Evolutionary conservation across 2,888 invertebrate species (phyloP), one percentile per base, ranked within the genome.

Genomic region (Phyllotreta cruciferae): DNA sequence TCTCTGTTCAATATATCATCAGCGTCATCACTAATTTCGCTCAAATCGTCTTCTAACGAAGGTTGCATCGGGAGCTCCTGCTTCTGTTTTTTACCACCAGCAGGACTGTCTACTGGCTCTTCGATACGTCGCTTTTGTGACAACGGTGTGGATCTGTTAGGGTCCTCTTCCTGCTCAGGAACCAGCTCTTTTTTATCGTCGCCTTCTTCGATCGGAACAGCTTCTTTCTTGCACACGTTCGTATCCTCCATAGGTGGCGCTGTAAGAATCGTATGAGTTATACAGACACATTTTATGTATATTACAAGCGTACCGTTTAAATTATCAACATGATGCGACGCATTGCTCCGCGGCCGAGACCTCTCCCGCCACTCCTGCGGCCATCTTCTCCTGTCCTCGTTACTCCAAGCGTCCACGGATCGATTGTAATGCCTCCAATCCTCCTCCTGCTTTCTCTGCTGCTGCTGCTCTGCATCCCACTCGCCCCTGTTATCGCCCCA

Each of bases 11-110:
- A 84, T 75, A 94, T 93, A 74, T 94, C 94, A 79, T 93, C 93
- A 57, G 93, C 92, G 80, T 93, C 93, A 73, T 93, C 93, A 77
- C 93, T 93, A 66, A 94, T 93, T 81, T 94, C 94, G 79, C 93
- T 94, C 9, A 94, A 85, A 78, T 92, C 90, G 75, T 90, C 86
- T 71, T 88, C 83, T 75, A 89, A 82, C 35, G 77, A 77, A 24
- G 77, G 73, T 37, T 69, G 63, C 9, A 56, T 37, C 4, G 14
- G n/a, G 1, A 14, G 6, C 5, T 39, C 35, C 39, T 44, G 52
- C n/a, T 44, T 49, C 36, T 63, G 68, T 68, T 85, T 86, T 71
- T 87, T 87, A 77, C 74, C 13, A 79, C 77, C 10, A 73, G 70
- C 61, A 77, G 73, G 72, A 80, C 80, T 36, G 68, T 69, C 42